Percentiles rank a stretch among this genome's conserved stretches.
Evolutionary conservation across 2,797 vertebrate genomes (phyloP).

Genomic region (Synanceia verrucosa): DNA sequence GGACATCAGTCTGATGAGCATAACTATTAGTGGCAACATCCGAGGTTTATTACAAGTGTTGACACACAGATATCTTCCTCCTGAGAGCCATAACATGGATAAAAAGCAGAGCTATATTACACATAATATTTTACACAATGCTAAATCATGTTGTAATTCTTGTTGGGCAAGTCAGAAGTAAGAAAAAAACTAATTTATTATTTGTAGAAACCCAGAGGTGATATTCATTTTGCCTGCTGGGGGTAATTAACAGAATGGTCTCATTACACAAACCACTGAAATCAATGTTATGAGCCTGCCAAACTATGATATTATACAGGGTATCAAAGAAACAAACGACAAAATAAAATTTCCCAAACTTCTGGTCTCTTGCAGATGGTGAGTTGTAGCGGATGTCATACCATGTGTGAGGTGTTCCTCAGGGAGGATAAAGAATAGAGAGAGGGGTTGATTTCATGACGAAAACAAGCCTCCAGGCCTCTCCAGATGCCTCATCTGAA

Average conservation of each 20-base stretch:
- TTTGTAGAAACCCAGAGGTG: constrained; percentile 40
- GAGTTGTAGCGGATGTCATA: constrained; percentile 4
- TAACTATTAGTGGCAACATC: no score
- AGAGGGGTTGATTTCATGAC: constrained; percentile 48
- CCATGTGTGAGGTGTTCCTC: constrained; percentile 37
- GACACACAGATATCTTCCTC: neutral
- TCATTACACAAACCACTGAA: constrained; percentile 12
- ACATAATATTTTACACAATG: no score
- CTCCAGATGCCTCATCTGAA: constrained; percentile 74
- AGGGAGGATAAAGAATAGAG: constrained; percentile 2
- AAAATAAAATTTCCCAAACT: constrained; percentile 20
- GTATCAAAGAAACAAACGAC: constrained; percentile 7
- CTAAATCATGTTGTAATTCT: neutral
- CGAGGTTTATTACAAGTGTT: no score
- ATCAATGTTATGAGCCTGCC: constrained; percentile 10
- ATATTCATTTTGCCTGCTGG: constrained; percentile 44
- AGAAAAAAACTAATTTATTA: constrained; percentile 43
- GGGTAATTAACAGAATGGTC: constrained; percentile 23
- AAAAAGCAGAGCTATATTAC: neutral
- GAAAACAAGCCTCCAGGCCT: constrained; percentile 61
- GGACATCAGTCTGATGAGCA: neutral
- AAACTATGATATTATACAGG: constrained; percentile 5
- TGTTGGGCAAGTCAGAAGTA: constrained; percentile 5
- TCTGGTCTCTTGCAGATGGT: constrained; percentile 5
- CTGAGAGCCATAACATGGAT: neutral